Percentiles rank a stretch among this genome's conserved stretches.
These are phyloP conservation scores for Raja brachyura DNA, from an alignment of 2,113 vertebrate genomes.

Conservation along the genomic window DNA sequence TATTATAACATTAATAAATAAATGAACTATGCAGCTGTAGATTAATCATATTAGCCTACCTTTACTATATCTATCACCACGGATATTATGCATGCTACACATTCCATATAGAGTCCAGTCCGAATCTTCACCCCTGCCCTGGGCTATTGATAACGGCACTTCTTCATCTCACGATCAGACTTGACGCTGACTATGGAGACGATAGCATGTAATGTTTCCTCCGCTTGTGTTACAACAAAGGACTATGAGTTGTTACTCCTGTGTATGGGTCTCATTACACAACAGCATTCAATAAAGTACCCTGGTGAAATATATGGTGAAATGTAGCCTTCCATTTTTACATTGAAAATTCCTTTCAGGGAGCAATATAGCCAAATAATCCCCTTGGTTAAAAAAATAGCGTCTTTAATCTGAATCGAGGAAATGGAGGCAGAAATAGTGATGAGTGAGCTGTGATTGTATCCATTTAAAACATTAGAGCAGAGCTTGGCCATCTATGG, in stretches of 20 bases:
- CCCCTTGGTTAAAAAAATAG: not conserved
- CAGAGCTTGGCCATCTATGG: not conserved
- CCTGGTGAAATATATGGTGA: not conserved
- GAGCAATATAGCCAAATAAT: not conserved
- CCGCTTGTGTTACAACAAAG: no score
- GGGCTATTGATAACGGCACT: no score
- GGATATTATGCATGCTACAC: no score
- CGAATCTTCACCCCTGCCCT: no score
- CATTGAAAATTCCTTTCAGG: not conserved
- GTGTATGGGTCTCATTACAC: no score
- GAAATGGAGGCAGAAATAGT: not conserved
- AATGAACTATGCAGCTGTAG: not conserved
- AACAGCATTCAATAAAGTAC: not conserved
- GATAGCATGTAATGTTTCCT: no score
- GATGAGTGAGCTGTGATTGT: not conserved
- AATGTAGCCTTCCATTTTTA: not conserved
- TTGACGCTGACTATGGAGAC: no score
- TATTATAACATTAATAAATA: not conserved
- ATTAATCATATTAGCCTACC: no score
- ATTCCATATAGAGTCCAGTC: no score
- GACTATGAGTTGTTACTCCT: no score
- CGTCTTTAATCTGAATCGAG: not conserved
- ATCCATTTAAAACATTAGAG: not conserved
- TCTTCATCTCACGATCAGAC: no score
- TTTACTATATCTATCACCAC: no score